phyloP scores from a whole-genome alignment of 2,797 vertebrate genomes.

The Centroberyx gerrardi region DNA sequence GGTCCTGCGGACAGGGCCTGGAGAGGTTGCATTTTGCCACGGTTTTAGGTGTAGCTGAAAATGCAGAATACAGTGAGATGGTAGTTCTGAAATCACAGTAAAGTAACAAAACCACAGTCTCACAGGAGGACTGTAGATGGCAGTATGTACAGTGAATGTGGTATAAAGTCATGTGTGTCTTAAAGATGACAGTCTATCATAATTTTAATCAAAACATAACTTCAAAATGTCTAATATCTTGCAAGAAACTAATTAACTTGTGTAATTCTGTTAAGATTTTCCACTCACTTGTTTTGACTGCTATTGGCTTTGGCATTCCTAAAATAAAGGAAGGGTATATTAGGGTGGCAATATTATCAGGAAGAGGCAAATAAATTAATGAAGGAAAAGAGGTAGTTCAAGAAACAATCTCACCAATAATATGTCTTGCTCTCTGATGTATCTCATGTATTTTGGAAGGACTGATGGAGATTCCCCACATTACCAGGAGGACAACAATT shows the following conservation, averaged over 20 bases:
- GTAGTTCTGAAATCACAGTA: background rate
- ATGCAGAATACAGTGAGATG: background rate
- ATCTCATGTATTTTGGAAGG: slow-evolving; percentile 22
- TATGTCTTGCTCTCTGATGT: slow-evolving; percentile 7
- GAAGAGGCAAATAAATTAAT: background rate
- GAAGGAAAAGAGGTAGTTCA: background rate
- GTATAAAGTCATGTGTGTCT: too few relatives aligned
- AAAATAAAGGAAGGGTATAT: slow-evolving; percentile 14
- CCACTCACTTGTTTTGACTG: background rate
- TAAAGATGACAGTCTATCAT: too few relatives aligned
- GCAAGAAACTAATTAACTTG: too few relatives aligned
- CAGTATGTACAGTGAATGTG: background rate
- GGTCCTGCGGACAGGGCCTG: slow-evolving; percentile 76
- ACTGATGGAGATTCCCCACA: slow-evolving; percentile 46
- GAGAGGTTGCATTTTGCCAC: slow-evolving; percentile 82
- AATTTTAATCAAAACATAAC: too few relatives aligned
- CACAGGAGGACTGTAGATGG: background rate
- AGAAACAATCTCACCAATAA: slow-evolving; percentile 53
- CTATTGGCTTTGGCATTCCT: background rate
- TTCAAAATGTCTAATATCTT: too few relatives aligned
- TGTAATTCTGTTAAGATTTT: background rate
- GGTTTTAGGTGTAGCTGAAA: slow-evolving; percentile 33
- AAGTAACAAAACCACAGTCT: background rate
- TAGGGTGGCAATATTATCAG: background rate
- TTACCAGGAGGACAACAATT: slow-evolving; percentile 51